Percentiles rank a stretch among this genome's conserved stretches.
These are phyloP conservation scores for Cantharis flavilabris DNA, from an alignment of 2,888 invertebrate genomes.

Conservation along the genomic window DNA sequence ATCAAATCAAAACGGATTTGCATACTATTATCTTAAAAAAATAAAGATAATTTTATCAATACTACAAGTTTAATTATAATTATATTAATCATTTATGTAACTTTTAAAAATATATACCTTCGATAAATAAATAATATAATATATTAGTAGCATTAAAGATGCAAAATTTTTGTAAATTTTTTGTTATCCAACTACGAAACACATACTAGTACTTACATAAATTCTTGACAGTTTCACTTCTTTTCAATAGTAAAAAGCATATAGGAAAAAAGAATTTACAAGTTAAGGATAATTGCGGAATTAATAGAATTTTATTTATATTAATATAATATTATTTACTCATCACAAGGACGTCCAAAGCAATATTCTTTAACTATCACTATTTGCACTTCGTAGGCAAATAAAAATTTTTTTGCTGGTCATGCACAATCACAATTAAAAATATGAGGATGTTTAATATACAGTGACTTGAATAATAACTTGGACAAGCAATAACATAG, in stretches of 20 bases:
- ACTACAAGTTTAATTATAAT: too few species aligned
- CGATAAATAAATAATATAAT: too few species aligned
- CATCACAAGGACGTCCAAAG: not conserved
- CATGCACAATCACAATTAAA: not conserved
- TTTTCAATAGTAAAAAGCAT: not conserved
- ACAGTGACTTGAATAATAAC: too few species aligned
- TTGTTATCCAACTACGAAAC: not conserved
- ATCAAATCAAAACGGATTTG: too few species aligned
- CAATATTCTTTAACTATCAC: not conserved
- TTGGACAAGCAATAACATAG: too few species aligned
- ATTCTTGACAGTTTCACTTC: not conserved
- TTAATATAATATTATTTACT: not conserved
- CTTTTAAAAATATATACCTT: too few species aligned
- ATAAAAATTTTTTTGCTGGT: not conserved
- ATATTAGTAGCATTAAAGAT: too few species aligned
- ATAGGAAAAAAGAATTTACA: not conserved
- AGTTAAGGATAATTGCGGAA: not conserved
- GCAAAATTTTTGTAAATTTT: too few species aligned
- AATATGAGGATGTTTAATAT: not conserved
- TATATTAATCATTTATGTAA: too few species aligned
- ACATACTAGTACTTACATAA: not conserved
- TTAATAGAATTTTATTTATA: not conserved
- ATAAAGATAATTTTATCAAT: too few species aligned
- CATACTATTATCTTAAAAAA: too few species aligned
- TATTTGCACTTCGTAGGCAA: not conserved